These are phyloP conservation scores for Chelmon rostratus DNA, from an alignment of 2,797 vertebrate species.

Conservation along the genomic window DNA sequence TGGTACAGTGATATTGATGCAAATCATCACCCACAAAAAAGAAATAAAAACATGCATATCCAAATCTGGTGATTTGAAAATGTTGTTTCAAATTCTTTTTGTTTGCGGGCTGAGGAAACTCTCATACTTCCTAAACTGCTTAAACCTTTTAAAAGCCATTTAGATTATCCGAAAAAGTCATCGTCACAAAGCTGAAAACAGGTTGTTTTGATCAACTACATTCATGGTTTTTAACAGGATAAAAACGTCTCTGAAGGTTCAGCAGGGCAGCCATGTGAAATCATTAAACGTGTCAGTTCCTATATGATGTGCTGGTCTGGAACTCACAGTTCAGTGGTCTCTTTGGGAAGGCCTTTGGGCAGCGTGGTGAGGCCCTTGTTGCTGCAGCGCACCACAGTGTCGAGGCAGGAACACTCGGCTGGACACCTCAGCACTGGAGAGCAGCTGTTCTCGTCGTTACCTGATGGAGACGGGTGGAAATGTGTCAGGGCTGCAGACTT, in stretches of 20 bases:
- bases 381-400: slow-evolving; percentile 98
- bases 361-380: slow-evolving; percentile 94
- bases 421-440: slow-evolving; percentile 94
- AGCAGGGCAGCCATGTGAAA: background rate
- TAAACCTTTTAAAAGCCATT: background rate
- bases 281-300: background rate
- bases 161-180: background rate
- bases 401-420: slow-evolving; percentile 94
- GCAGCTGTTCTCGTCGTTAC: slow-evolving; percentile 97
- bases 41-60: background rate
- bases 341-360: slow-evolving; percentile 95
- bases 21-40: too few relatives aligned
- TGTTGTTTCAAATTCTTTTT: background rate
- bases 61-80: background rate
- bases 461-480: slow-evolving; percentile 69
- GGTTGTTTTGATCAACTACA: background rate
- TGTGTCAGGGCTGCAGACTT: background rate
- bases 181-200: background rate
- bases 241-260: background rate
- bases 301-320: background rate
- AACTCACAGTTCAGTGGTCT: slow-evolving; percentile 98
- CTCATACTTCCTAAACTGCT: background rate
- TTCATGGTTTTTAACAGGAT: background rate
- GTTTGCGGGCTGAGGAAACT: background rate
- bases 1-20: background rate